Percentiles rank a stretch among this genome's conserved stretches.
Conservation (phyloP, 92 coral and sea anemone genomes). For the Porites rus region DNA sequence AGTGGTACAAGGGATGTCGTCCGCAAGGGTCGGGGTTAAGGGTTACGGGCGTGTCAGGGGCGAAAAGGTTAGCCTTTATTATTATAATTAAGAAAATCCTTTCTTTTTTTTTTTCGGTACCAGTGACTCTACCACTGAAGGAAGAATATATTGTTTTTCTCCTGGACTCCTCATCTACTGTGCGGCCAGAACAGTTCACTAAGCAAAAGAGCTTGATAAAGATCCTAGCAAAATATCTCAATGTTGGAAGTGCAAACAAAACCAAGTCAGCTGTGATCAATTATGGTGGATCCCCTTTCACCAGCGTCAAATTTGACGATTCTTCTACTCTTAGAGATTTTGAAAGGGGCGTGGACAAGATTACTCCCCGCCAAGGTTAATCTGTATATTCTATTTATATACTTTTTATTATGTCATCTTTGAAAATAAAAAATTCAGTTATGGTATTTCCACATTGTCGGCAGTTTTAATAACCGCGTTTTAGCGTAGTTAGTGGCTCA, state of each 20-base stretch:
- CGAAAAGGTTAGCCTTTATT: neutral
- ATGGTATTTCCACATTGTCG: too few species aligned
- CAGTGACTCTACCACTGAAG: slow-evolving; percentile 24
- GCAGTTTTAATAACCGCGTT: too few species aligned
- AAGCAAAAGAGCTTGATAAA: slow-evolving; percentile 81
- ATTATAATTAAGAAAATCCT: neutral
- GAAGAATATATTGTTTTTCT: slow-evolving; percentile 73
- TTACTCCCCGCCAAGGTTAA: slow-evolving; percentile 29
- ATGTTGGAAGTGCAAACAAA: slow-evolving; percentile 38
- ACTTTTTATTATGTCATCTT: too few species aligned
- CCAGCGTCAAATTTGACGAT: slow-evolving; percentile 27
- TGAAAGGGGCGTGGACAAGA: slow-evolving; percentile 29
- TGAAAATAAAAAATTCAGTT: too few species aligned
- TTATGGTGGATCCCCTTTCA: slow-evolving; percentile 43
- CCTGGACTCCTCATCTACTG: slow-evolving; percentile 82
- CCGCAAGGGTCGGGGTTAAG: too few species aligned
- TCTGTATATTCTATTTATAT: too few species aligned
- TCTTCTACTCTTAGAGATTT: slow-evolving; percentile 37
- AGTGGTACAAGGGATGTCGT: too few species aligned
- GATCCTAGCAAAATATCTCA: slow-evolving; percentile 56
- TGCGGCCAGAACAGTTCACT: slow-evolving; percentile 54
- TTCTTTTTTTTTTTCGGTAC: neutral
- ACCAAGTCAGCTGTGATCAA: slow-evolving; percentile 53
- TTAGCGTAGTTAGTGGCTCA: too few species aligned
- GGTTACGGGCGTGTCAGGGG: too few species aligned